Evolutionary conservation across 2,113 vertebrate species (phyloP), one percentile per base, ranked within the genome.

Genomic region (Rhegmatorhina hoffmannsi): DNA sequence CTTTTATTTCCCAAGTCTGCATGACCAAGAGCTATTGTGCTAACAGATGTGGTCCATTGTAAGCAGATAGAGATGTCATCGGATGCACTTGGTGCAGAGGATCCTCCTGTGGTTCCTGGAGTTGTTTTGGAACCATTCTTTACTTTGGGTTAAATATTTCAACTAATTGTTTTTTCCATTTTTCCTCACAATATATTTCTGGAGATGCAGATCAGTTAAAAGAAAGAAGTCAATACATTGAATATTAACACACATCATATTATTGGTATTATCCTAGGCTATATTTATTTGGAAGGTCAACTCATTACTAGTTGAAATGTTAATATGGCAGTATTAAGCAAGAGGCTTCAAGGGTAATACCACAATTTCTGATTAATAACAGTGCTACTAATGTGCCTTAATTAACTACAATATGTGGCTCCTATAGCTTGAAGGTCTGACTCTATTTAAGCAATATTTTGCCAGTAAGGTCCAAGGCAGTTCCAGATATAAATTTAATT

Each of bases 281-380:
- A 64, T 62, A 89, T 85, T 87, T 94, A 83, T 85, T 92, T 95
- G 69, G 72, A 70, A 95, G 46, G 34, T 70, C 74, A 94, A 83
- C 83, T 96, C 66, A 94, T 78, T 95, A 40, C 38, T 69, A 73
- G 34, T 17, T 94, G 73, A 96, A 96, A 94, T 68, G 25, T 2
- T 90, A 90, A 88, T 73, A 94, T 23, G 46, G 53, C 84, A 90
- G 93, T 66, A 94, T 89, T 83, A 69, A 82, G 44, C 5, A 82
- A 89, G 72, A 83, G 13, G 15, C 49, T 96, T 94, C 77, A 92
- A 85, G 85, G 76, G 70, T 60, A 56, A 91, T 72, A 85, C 44
- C 83, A 86, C 90, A 28, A 87, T 84, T 96, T 95, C 82, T 81
- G 76, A 94, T 92, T 93, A 94, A 94, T 92, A 94, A 34, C 73